These are phyloP conservation scores for Mixornis gularis DNA, from an alignment of 2,113 vertebrate species.

Conservation along the genomic window DNA sequence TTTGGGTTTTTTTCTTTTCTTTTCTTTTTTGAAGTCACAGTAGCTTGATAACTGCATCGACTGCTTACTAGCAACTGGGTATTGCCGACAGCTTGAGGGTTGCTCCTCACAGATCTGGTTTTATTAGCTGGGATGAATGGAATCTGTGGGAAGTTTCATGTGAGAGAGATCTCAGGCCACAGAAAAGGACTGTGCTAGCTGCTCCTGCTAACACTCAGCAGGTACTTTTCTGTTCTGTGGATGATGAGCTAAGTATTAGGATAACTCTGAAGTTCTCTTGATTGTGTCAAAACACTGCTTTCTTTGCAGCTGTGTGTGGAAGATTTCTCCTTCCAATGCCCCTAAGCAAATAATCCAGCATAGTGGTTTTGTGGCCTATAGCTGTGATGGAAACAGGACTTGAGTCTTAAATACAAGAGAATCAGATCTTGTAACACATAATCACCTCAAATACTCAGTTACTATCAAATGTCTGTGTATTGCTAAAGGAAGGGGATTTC, in stretches of 20 bases:
- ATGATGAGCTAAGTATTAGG: not conserved
- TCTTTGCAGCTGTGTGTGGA: not conserved
- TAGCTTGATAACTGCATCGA: not conserved
- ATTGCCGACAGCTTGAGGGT: not conserved
- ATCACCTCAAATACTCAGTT: slow-evolving; percentile 18
- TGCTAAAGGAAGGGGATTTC: slow-evolving; percentile 57
- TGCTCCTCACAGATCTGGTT: not conserved
- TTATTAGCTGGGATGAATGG: not conserved
- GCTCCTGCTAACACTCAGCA: not conserved
- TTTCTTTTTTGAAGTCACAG: not conserved
- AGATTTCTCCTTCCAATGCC: not conserved
- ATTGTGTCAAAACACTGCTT: not conserved
- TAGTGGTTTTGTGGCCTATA: not conserved
- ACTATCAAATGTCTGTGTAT: slow-evolving; percentile 24
- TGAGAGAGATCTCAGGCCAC: not conserved
- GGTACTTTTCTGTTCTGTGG: not conserved
- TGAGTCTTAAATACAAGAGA: not conserved
- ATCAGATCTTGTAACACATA: slow-evolving; percentile 26
- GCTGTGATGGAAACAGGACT: not conserved
- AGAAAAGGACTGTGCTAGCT: not conserved
- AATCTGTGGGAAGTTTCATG: not conserved
- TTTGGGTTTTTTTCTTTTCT: not conserved
- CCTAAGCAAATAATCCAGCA: not conserved
- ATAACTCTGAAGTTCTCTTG: not conserved
- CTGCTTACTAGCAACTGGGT: not conserved